A percentile compares a stretch with the other conserved stretches of the same genome.
Evolutionary conservation across 2,113 vertebrate genomes (phyloP).

Genomic region (Sinocyclocheilus grahami): DNA sequence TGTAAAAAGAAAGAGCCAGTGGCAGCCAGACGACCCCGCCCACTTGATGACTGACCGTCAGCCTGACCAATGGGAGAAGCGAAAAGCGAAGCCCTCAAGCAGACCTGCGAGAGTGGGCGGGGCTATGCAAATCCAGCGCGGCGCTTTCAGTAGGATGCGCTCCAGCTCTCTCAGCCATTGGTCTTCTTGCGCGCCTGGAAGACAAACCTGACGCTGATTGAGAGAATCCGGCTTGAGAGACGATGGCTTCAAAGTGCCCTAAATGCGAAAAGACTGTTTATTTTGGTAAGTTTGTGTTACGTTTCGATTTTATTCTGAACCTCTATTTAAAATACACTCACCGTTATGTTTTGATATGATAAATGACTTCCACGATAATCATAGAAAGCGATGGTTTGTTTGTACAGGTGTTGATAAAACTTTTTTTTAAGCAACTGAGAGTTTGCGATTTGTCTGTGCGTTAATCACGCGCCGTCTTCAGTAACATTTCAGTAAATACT

Average conservation of each 20-base stretch:
- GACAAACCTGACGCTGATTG: background rate
- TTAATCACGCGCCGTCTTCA: background rate
- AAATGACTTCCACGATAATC: background rate
- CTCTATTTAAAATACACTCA: background rate
- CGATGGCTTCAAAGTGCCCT: conserved; percentile 94
- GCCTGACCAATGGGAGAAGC: conserved; percentile 31
- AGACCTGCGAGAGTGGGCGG: conserved; percentile 55
- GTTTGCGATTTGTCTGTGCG: no score
- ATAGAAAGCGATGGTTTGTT: background rate
- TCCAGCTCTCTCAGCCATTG: conserved; percentile 27
- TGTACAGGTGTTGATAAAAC: background rate
- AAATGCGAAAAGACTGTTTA: conserved; percentile 96
- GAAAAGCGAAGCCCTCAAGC: conserved; percentile 50
- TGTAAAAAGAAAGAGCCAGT: conserved; percentile 60
- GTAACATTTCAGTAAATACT: background rate
- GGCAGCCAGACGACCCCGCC: conserved; percentile 59
- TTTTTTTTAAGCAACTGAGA: no score
- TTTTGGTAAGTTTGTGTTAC: conserved; percentile 81
- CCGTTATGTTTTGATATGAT: background rate
- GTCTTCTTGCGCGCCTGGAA: conserved; percentile 59
- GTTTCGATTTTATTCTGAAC: background rate
- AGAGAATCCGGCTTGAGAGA: conserved; percentile 12
- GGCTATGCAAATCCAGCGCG: conserved; percentile 68
- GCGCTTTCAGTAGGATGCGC: conserved; percentile 62
- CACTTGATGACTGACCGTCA: conserved; percentile 48